These are phyloP conservation scores for Drosophila littoralis DNA, from an alignment of 1,140 invertebrate genomes.

Conservation along the genomic window DNA sequence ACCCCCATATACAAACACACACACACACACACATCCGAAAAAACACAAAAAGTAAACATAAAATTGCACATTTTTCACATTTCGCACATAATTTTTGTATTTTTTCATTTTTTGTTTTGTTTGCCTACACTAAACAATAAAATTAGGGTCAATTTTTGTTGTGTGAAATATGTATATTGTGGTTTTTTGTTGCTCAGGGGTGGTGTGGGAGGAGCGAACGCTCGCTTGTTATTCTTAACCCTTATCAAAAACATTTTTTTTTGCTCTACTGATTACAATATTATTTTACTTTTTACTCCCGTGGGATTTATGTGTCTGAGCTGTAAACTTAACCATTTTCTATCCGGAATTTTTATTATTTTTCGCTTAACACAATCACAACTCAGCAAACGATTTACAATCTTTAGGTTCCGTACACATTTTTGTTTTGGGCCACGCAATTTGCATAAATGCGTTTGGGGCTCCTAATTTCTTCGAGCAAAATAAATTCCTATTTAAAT, in stretches of 20 bases:
- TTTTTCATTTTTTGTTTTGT: constrained; percentile 28
- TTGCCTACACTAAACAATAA: constrained; percentile 51
- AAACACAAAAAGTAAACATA: constrained; percentile 58
- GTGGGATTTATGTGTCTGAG: constrained; percentile 31
- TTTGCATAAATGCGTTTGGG: constrained; percentile 38
- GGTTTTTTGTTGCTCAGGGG: background rate
- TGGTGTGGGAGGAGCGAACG: constrained; percentile 48
- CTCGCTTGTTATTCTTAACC: constrained; percentile 50
- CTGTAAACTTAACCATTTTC: constrained; percentile 18
- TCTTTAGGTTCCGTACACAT: background rate
- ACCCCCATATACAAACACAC: background rate
- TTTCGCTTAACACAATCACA: constrained; percentile 27
- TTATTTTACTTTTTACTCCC: constrained; percentile 40
- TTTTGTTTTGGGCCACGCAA: background rate
- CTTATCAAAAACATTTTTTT: constrained; percentile 59
- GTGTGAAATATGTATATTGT: background rate
- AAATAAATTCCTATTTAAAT: constrained; percentile 34
- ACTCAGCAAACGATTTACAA: constrained; percentile 32
- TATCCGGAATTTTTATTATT: background rate
- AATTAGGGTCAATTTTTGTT: constrained; percentile 60
- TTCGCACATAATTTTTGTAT: constrained; percentile 69
- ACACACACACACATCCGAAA: background rate
- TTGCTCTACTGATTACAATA: constrained; percentile 43
- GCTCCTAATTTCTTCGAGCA: constrained; percentile 34
- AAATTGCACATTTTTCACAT: constrained; percentile 78